Base-by-base conservation (phyloP, 2,888 invertebrate genomes). In the Diachrysia chrysitis region DNA sequence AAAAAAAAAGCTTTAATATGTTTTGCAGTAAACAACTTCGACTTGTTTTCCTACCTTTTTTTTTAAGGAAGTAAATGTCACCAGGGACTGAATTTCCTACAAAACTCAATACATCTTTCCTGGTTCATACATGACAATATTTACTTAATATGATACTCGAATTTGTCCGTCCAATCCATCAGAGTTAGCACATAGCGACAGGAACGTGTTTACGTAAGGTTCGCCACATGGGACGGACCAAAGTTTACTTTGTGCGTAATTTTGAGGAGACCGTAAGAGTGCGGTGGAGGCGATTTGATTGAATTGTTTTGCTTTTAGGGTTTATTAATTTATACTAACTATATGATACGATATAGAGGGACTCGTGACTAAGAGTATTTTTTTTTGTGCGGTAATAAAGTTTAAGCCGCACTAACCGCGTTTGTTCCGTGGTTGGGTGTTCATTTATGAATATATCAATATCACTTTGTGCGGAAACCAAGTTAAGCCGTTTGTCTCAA, bases 91-190 rank as follows among this genome's bases (percentile, higher is more conserved):
- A 51, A 48, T 10, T 19, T 12, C 10, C 12, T 1, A 9, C 10
- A 10, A 12, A 51, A 12, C 48, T 12, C 12, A 19, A 21, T 19
- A 51, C 12, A n/a, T 42, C n/a, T 6, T 51, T 21, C 14, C 48
- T 21, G 19, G 21, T 48, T 48, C 48, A 6, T 42, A 48, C 21
- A 14, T 19, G 48, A 51, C 1, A 51, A 51, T 51, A 51, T 51
- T 51, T 51, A 51, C 48, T 51, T 51, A 12, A 51, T 51, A 51
- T 19, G 48, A 19, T 51, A 19, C 12, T 10, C 67, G 63, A 73
- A 78, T 77, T 73, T 67, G 69, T 60, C 55, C 63, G 58, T 55
- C 66, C 74, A 79, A 83, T 85, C 81, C 73, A 83, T 81, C 77
- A 82, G 25, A 32, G 66, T 58, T 42, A 25, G 46, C 57, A 37